Conservation (phyloP, 2,888 invertebrate genomes). For the Nephrotoma appendiculata region DNA sequence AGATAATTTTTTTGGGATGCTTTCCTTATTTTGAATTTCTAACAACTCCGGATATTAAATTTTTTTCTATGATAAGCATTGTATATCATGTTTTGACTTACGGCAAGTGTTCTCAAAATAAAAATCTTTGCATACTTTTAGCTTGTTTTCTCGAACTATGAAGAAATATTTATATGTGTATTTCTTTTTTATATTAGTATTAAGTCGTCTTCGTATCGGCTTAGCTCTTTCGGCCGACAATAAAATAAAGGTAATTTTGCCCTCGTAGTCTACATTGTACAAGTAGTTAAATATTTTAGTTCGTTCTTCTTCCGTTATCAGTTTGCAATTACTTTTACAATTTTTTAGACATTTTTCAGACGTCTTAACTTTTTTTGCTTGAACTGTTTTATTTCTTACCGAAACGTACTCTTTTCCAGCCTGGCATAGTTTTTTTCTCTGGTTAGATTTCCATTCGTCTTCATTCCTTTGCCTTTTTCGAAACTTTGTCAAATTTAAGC, state of each 20-base stretch:
- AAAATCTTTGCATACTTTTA: background rate
- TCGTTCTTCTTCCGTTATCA: no score
- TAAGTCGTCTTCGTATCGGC: no score
- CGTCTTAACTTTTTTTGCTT: background rate
- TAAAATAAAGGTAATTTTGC: no score
- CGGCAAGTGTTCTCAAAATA: no score
- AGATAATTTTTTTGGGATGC: background rate
- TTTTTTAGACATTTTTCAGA: background rate
- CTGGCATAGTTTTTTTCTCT: background rate
- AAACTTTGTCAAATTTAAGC: background rate
- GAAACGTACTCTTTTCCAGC: background rate
- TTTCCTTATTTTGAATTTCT: background rate
- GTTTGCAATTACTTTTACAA: background rate
- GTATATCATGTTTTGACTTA: no score
- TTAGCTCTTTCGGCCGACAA: no score
- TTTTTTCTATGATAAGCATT: no score
- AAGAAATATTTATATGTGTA: no score
- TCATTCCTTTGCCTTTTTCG: background rate
- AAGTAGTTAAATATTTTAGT: background rate
- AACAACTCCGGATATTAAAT: background rate
- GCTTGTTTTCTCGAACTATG: no score
- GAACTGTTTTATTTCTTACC: background rate
- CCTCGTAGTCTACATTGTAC: background rate
- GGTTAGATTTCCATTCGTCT: background rate
- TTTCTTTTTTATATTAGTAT: no score